phyloP scores from a whole-genome alignment of 2,888 invertebrate genomes.

The Atrina japonica region DNA sequence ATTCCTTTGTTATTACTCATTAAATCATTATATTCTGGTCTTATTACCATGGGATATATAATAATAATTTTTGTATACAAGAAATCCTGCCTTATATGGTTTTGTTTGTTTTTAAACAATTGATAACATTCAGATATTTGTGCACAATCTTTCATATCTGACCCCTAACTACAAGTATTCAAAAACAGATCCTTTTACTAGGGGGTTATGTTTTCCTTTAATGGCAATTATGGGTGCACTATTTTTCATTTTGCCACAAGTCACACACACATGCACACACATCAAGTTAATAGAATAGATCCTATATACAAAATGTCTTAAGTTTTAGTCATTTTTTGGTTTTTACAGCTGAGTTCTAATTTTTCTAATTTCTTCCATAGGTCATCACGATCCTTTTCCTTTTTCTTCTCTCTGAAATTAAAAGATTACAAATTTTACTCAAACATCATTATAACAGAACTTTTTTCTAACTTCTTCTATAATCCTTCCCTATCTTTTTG shows the following conservation, averaged over 20 bases:
- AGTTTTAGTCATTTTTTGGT: constrained; percentile 54
- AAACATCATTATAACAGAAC: neutral
- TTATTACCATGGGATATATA: too few species aligned
- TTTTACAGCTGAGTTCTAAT: constrained; percentile 74
- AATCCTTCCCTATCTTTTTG: constrained; percentile 96
- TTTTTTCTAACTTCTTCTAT: constrained; percentile 85
- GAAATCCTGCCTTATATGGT: too few species aligned
- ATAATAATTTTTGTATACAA: too few species aligned
- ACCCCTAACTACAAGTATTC: too few species aligned
- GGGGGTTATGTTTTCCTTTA: too few species aligned
- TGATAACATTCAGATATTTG: too few species aligned
- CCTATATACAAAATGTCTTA: constrained; percentile 19
- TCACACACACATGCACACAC: constrained; percentile 35
- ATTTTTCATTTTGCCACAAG: neutral
- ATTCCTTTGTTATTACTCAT: too few species aligned
- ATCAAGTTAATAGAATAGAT: constrained; percentile 16
- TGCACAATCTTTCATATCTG: too few species aligned
- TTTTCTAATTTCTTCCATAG: constrained; percentile 87
- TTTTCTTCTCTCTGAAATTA: constrained; percentile 91
- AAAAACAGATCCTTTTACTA: too few species aligned
- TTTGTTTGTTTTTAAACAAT: too few species aligned
- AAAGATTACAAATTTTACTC: neutral
- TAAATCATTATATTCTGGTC: too few species aligned
- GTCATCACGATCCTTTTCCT: constrained; percentile 98
- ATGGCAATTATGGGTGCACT: too few species aligned